Evolutionary conservation across 2,113 vertebrate species (phyloP).

Genomic region (Syrmaticus mikado): DNA sequence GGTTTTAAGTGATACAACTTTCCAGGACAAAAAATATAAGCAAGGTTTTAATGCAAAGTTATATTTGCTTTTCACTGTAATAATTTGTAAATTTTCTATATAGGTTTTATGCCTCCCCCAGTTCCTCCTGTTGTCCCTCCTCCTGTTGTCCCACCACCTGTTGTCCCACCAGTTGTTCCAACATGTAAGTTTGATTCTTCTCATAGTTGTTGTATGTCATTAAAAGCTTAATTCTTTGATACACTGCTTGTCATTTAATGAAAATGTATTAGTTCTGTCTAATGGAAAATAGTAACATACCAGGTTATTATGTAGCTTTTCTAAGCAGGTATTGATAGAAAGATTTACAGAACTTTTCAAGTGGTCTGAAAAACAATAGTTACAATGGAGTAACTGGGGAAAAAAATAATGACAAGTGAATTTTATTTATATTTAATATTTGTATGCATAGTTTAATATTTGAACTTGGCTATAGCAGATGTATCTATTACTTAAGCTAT

Average conservation of each 20-base stretch:
- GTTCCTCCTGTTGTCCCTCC: conserved; percentile 77
- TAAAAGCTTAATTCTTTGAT: background rate
- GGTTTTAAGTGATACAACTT: background rate
- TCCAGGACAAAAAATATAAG: background rate
- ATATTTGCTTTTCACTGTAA: background rate
- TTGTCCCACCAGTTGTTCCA: conserved; percentile 84
- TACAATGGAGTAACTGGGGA: accelerated
- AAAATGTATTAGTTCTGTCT: background rate
- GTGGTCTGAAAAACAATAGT: background rate
- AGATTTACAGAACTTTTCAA: background rate
- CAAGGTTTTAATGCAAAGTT: background rate
- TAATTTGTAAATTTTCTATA: background rate
- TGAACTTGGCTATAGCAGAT: background rate
- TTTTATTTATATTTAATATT: background rate
- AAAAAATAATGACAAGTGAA: background rate
- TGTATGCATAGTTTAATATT: background rate
- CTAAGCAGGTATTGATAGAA: background rate
- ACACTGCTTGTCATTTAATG: background rate
- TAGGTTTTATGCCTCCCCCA: conserved; percentile 91
- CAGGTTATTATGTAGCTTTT: background rate
- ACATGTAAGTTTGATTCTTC: conserved; percentile 82
- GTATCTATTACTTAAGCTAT: background rate
- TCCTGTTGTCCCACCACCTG: conserved; percentile 84
- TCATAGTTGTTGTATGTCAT: background rate
- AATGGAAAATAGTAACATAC: background rate